These are phyloP conservation scores for Papilio elwesi DNA, from an alignment of 2,888 invertebrate species.

Conservation along the genomic window DNA sequence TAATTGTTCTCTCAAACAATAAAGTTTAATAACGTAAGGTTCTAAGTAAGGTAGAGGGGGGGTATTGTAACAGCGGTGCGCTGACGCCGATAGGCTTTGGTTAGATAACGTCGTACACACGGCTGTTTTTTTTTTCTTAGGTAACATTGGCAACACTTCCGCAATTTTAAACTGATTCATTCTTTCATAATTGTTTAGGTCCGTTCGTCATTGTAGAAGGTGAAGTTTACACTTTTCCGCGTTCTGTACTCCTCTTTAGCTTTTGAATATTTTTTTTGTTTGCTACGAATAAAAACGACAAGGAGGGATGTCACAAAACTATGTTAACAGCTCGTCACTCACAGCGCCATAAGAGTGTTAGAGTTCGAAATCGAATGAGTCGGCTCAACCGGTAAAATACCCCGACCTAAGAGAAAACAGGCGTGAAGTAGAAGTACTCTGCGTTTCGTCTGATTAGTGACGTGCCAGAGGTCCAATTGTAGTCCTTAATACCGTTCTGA, in stretches of 20 bases:
- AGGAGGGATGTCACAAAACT: too few relatives aligned
- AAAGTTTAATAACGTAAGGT: conserved; percentile 76
- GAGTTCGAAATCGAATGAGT: too few relatives aligned
- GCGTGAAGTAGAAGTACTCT: too few relatives aligned
- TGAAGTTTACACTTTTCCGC: conserved; percentile 13
- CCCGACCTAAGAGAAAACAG: too few relatives aligned
- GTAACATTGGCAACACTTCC: conserved; percentile 41
- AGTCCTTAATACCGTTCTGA: too few relatives aligned
- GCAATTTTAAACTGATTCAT: conserved; percentile 36
- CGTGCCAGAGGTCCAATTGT: too few relatives aligned
- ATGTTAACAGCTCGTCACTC: too few relatives aligned
- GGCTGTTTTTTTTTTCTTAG: conserved; percentile 44
- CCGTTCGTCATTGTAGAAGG: conserved; percentile 22
- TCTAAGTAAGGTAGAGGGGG: conserved; percentile 71
- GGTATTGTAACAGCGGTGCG: conserved; percentile 54
- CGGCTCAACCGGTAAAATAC: too few relatives aligned
- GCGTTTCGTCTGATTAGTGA: too few relatives aligned
- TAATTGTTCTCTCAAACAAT: conserved; percentile 83
- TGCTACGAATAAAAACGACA: not conserved
- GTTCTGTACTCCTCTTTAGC: conserved; percentile 4
- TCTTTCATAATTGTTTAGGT: conserved; percentile 27
- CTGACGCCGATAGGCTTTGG: conserved; percentile 46
- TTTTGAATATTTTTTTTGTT: not conserved
- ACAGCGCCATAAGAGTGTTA: too few relatives aligned
- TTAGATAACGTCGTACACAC: conserved; percentile 57